Evolutionary conservation across 1,140 invertebrate genomes (phyloP).

Genomic region (Aethina tumida): DNA sequence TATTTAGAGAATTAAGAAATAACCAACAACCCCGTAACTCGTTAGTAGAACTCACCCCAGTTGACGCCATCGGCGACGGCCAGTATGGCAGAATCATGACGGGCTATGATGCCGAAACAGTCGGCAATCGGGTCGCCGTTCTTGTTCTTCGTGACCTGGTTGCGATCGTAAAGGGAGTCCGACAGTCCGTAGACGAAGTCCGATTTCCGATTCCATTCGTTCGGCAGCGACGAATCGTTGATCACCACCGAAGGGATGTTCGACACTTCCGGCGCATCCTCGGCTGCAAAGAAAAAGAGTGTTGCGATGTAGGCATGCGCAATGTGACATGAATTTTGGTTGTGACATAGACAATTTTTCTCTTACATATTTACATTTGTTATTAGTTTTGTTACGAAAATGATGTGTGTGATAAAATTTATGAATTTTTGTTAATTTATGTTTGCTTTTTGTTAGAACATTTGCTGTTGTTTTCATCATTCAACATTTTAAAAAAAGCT

Average conservation of each 20-base stretch:
- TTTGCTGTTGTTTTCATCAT: too few relatives aligned
- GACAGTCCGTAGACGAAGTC: conserved; percentile 59
- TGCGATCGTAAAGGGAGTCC: conserved; percentile 67
- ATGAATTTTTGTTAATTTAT: too few relatives aligned
- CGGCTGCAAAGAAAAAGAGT: conserved; percentile 15
- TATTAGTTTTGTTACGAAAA: too few relatives aligned
- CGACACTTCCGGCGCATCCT: conserved; percentile 10
- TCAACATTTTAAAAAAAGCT: too few relatives aligned
- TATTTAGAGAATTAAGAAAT: background rate
- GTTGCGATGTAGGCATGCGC: too few relatives aligned
- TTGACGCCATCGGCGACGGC: conserved; percentile 88
- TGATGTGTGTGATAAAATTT: too few relatives aligned
- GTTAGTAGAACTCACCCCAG: conserved; percentile 61
- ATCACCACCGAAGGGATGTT: background rate
- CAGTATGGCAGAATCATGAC: conserved; percentile 70
- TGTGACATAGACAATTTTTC: too few relatives aligned
- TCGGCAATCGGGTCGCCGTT: conserved; percentile 87
- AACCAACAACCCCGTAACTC: background rate
- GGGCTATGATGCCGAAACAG: conserved; percentile 74
- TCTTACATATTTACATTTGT: too few relatives aligned
- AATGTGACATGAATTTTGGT: too few relatives aligned
- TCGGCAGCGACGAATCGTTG: conserved; percentile 25
- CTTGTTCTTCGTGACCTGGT: conserved; percentile 61
- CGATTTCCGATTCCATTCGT: conserved; percentile 56
- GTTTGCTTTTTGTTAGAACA: too few relatives aligned